These are phyloP conservation scores for Ectemnius continuus DNA, from an alignment of 2,888 invertebrate genomes.

Conservation along the genomic window DNA sequence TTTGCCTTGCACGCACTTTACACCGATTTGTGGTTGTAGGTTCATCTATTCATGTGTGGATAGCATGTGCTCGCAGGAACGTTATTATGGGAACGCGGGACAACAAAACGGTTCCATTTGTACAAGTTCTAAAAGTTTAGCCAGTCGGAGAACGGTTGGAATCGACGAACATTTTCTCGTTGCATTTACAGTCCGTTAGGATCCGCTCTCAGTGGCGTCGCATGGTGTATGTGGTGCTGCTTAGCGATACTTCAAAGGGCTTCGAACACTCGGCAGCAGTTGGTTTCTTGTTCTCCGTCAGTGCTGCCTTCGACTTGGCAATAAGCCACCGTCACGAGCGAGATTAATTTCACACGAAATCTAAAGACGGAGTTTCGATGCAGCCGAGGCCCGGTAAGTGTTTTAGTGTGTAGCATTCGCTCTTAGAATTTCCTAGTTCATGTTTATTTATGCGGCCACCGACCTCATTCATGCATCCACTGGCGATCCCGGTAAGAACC, in stretches of 20 bases:
- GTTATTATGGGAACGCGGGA: no score
- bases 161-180: no score
- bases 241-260: conserved; percentile 57
- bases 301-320: conserved; percentile 58
- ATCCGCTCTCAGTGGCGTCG: no score
- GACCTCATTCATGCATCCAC: background rate
- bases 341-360: conserved; percentile 60
- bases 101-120: no score
- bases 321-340: conserved; percentile 55
- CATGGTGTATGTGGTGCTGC: no score
- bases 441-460: conserved; percentile 9
- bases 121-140: no score
- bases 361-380: conserved; percentile 43
- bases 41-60: no score
- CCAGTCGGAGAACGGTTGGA: no score
- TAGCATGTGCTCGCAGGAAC: no score
- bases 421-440: conserved; percentile 18
- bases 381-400: conserved; percentile 24
- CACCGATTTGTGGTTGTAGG: no score
- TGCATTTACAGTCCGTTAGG: no score
- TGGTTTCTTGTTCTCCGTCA: conserved; percentile 56
- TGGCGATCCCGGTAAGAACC: background rate
- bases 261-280: conserved; percentile 43
- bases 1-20: no score
- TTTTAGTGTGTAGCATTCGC: conserved; percentile 21